Conservation (phyloP, 2,797 vertebrate genomes). For the Fistularia commersonii region DNA sequence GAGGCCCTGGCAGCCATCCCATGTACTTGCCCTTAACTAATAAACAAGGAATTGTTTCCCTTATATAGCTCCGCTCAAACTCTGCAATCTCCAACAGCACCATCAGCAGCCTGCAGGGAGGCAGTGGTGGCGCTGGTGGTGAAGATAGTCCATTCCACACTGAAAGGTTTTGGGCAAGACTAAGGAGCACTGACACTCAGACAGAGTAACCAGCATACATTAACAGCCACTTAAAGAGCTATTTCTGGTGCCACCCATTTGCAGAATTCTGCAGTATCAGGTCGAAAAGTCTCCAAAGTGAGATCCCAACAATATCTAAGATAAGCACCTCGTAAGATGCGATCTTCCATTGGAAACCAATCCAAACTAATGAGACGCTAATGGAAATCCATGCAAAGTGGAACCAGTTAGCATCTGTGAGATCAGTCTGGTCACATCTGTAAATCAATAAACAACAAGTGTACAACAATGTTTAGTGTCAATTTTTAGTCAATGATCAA, state of each 20-base stretch:
- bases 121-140: constrained; percentile 1
- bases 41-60: constrained; percentile 76
- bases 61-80: constrained; percentile 72
- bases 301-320: constrained; percentile 5
- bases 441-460: not conserved
- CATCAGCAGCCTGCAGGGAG: constrained; percentile 38
- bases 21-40: constrained; percentile 62
- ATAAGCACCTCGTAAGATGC: not conserved
- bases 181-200: constrained; percentile 34
- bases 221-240: constrained; percentile 60
- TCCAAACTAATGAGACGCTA: not conserved
- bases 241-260: constrained; percentile 48
- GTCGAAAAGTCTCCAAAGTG: constrained; percentile 19
- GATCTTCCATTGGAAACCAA: not conserved
- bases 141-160: constrained; percentile 30
- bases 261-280: constrained; percentile 38
- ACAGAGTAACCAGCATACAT: constrained; percentile 57
- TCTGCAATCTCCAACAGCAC: constrained; percentile 36
- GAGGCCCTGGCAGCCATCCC: constrained; percentile 62
- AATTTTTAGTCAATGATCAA: too few relatives aligned
- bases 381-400: too few relatives aligned
- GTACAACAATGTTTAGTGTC: too few relatives aligned
- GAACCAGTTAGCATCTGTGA: not conserved
- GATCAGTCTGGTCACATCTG: not conserved
- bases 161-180: constrained; percentile 52